phyloP scores from a whole-genome alignment of 2,797 vertebrate species.

The Miichthys miiuy region DNA sequence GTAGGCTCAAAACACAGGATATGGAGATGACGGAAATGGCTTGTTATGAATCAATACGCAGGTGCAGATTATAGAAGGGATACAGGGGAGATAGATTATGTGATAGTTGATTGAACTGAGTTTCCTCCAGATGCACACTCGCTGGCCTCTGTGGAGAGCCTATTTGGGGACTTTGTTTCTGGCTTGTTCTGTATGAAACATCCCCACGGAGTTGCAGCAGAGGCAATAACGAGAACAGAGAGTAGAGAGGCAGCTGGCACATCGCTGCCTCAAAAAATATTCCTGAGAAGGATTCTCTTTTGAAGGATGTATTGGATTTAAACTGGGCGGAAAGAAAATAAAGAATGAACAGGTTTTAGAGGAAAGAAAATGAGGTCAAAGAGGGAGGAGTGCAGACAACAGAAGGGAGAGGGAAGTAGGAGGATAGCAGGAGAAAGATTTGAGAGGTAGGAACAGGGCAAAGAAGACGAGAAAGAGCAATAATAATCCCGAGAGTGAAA shows the following conservation, averaged over 20 bases:
- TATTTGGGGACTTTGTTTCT: conserved; percentile 53
- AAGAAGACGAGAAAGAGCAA: conserved; percentile 34
- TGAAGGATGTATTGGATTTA: conserved; percentile 61
- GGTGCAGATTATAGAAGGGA: conserved; percentile 56
- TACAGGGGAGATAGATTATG: conserved; percentile 34
- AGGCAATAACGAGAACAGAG: conserved; percentile 49
- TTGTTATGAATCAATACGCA: conserved; percentile 48
- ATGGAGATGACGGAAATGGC: conserved; percentile 31
- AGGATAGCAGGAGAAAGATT: conserved; percentile 7
- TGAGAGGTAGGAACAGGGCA: neutral
- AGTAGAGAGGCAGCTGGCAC: conserved; percentile 64
- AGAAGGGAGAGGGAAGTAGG: conserved; percentile 10
- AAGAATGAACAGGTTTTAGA: conserved; percentile 40
- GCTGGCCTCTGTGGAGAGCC: conserved; percentile 34
- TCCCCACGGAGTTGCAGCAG: conserved; percentile 48
- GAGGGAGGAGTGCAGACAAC: conserved; percentile 34
- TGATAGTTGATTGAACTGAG: conserved; percentile 60
- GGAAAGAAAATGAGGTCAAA: conserved; percentile 61
- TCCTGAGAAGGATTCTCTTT: conserved; percentile 47
- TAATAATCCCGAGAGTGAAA: conserved; percentile 42
- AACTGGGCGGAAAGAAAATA: conserved; percentile 2
- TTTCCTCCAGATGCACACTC: conserved; percentile 59
- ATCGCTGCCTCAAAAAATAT: conserved; percentile 32
- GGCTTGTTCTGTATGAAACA: conserved; percentile 38
- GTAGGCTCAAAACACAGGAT: conserved; percentile 23